phyloP scores from a whole-genome alignment of 2,113 vertebrate species.

The Ptilorrhoa leucosticta region DNA sequence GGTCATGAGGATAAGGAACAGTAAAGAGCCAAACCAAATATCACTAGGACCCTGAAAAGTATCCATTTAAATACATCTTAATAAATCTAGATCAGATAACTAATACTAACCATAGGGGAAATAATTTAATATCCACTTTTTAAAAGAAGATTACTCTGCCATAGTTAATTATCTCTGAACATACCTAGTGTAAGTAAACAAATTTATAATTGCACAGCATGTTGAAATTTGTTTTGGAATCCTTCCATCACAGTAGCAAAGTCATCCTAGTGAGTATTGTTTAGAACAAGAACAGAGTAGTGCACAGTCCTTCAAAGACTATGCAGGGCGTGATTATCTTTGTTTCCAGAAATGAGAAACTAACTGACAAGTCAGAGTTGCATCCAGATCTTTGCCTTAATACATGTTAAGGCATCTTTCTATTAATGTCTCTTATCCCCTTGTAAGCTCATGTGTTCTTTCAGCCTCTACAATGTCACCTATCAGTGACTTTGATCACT shows the following conservation, averaged over 20 bases:
- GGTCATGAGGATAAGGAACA: background rate
- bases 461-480: background rate
- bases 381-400: background rate
- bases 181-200: background rate
- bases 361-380: background rate
- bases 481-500: background rate
- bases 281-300: background rate
- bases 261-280: background rate
- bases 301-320: background rate
- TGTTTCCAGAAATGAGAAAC: background rate
- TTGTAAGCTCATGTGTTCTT: background rate
- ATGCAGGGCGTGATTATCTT: background rate
- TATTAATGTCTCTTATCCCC: background rate
- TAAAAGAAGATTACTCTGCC: background rate
- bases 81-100: background rate
- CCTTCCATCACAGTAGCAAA: background rate
- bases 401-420: background rate
- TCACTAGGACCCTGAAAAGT: background rate
- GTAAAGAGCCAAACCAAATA: background rate
- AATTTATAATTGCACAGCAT: background rate
- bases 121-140: background rate
- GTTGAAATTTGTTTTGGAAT: background rate
- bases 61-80: background rate
- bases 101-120: background rate
- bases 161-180: background rate